These are phyloP conservation scores for Acanthurus leucopareius DNA, from an alignment of 2,797 vertebrate species.

Conservation along the genomic window DNA sequence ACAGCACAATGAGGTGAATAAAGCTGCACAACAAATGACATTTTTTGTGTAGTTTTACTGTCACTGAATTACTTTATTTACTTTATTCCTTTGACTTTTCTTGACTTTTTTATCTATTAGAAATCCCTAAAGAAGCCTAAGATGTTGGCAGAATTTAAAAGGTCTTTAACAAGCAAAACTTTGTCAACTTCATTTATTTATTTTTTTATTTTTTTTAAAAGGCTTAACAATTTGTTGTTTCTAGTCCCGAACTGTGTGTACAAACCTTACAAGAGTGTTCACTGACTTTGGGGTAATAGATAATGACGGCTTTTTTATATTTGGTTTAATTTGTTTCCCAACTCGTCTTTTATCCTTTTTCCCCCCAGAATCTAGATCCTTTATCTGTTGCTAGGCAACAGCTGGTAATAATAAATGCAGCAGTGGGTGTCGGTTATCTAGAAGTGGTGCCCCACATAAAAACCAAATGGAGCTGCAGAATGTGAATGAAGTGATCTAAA, in stretches of 20 bases:
- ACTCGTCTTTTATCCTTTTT: constrained; percentile 36
- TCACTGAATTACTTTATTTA: neutral
- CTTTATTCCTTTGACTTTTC: neutral
- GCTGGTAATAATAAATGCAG: constrained; percentile 65
- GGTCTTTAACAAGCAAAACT: neutral
- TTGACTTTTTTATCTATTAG: neutral
- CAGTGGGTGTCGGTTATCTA: constrained; percentile 49
- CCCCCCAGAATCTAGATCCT: constrained; percentile 46
- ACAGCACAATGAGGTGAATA: neutral
- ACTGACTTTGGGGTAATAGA: constrained; percentile 19
- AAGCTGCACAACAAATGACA: neutral
- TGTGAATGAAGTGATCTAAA: constrained; percentile 78
- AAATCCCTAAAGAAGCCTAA: no score
- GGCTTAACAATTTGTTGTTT: neutral
- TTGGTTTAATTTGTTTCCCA: constrained; percentile 28
- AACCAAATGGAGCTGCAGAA: constrained; percentile 68
- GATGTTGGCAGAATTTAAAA: neutral
- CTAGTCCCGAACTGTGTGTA: neutral
- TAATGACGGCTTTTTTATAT: constrained; percentile 20
- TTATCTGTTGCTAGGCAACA: constrained; percentile 80
- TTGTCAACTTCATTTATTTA: neutral
- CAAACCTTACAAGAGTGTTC: constrained; percentile 22
- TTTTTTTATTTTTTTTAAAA: neutral
- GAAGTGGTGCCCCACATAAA: constrained; percentile 75
- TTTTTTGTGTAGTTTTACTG: neutral